Evolutionary conservation across 2,797 vertebrate genomes (phyloP).

Genomic region (Syngnathus rostellatus): DNA sequence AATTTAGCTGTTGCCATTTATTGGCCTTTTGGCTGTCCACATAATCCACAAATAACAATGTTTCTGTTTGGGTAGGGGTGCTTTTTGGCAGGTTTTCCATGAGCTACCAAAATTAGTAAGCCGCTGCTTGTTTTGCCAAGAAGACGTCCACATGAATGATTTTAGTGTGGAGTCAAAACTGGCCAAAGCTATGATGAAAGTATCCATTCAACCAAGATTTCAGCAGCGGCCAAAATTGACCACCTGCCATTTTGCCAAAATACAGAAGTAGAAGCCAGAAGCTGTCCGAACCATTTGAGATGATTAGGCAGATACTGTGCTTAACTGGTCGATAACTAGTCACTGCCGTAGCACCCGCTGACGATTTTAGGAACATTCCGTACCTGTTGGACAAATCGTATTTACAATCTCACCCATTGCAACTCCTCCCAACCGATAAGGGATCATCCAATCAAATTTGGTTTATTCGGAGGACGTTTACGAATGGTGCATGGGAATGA

Average conservation of each 20-base stretch:
- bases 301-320: background rate
- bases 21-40: background rate
- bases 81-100: slow-evolving; percentile 1
- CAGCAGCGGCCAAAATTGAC: slow-evolving; percentile 2
- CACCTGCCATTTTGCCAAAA: background rate
- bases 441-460: background rate
- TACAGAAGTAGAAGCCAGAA: background rate
- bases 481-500: background rate
- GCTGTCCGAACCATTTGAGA: background rate
- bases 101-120: slow-evolving; percentile 1
- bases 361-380: background rate
- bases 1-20: background rate
- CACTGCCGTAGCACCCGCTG: too few species aligned
- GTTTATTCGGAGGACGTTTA: background rate
- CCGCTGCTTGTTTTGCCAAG: slow-evolving; percentile 1
- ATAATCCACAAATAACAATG: background rate
- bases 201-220: background rate
- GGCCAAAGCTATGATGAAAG: slow-evolving; percentile 4
- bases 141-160: slow-evolving; percentile 5
- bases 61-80: background rate
- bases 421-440: too few species aligned
- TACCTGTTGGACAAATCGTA: too few species aligned
- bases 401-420: too few species aligned
- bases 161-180: background rate
- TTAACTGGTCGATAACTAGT: background rate